Evolutionary conservation across 2,113 vertebrate genomes (phyloP).

Genomic region (Triplophysa tibetana): DNA sequence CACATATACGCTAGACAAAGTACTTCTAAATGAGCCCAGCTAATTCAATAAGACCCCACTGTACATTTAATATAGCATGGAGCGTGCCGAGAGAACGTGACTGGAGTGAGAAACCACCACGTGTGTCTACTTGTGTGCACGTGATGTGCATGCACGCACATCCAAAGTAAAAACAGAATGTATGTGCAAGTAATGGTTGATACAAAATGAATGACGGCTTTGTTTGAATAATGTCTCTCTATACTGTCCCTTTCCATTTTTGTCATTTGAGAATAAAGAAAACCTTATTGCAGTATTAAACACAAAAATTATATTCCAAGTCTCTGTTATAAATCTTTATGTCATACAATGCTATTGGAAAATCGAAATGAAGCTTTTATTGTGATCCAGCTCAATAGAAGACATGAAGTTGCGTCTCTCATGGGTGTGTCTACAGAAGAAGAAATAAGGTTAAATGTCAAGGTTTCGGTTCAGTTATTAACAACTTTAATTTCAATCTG

Average conservation of each 20-base stretch:
- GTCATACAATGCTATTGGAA: too few species aligned
- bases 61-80: constrained; percentile 48
- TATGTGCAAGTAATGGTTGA: not conserved
- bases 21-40: constrained; percentile 37
- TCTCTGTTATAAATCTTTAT: too few species aligned
- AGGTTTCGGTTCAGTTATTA: not conserved
- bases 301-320: not conserved
- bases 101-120: constrained; percentile 38
- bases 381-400: too few species aligned
- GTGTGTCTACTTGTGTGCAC: not conserved
- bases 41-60: constrained; percentile 51
- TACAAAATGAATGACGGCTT: not conserved
- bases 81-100: constrained; percentile 44
- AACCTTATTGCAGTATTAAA: not conserved
- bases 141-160: not conserved
- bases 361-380: too few species aligned
- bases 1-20: constrained; percentile 42
- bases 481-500: not conserved
- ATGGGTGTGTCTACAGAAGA: not conserved
- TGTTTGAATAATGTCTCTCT: not conserved
- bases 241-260: not conserved
- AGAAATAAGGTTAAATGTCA: not conserved
- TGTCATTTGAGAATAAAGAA: not conserved
- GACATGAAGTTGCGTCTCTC: not conserved
- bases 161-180: not conserved